Conservation (phyloP, 2,113 vertebrate genomes). For the Aegithalos caudatus region DNA sequence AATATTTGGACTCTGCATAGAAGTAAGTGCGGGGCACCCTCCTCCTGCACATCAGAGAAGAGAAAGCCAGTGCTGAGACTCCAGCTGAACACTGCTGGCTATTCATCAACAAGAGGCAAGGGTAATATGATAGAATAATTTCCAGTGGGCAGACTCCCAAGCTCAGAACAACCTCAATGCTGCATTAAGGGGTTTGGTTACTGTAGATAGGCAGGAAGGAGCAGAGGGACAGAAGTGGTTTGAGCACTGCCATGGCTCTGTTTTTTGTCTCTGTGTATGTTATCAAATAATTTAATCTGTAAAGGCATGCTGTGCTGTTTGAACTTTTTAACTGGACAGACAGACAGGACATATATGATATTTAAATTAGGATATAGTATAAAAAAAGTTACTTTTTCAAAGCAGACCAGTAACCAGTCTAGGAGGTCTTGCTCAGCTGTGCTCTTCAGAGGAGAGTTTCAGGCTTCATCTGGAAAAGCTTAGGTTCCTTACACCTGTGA, state of each 20-base stretch:
- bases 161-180: not conserved
- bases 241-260: not conserved
- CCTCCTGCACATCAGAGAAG: not conserved
- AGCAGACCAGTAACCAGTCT: not conserved
- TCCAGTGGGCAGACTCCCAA: not conserved
- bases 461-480: not conserved
- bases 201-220: not conserved
- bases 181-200: slow-evolving; percentile 26
- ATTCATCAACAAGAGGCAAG: not conserved
- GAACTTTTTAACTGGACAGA: not conserved
- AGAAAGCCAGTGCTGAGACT: not conserved
- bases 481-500: not conserved
- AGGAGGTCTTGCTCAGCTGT: not conserved
- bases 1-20: not conserved
- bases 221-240: not conserved
- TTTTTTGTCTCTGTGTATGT: not conserved
- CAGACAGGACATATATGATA: not conserved
- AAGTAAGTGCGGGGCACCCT: not conserved
- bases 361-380: not conserved
- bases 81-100: not conserved
- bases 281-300: not conserved
- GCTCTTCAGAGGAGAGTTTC: not conserved
- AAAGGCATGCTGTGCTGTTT: not conserved
- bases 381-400: not conserved
- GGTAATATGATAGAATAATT: not conserved